These are phyloP conservation scores for Gymnothorax javanicus DNA, from an alignment of 2,797 vertebrate genomes.

Conservation along the genomic window DNA sequence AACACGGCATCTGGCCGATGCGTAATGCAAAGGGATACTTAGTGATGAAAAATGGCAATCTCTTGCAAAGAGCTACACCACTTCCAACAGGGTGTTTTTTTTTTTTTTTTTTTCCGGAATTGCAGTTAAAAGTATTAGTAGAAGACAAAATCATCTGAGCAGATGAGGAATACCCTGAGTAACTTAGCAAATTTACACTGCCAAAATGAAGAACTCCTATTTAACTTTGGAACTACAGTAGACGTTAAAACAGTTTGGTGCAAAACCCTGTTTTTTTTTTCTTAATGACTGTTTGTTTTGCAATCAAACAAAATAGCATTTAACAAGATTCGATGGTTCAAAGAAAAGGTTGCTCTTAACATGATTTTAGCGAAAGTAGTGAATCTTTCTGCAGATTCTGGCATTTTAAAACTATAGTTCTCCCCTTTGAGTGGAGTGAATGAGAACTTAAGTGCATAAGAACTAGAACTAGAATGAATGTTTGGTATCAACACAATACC, in stretches of 20 bases:
- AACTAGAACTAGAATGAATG: neutral
- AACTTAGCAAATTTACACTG: neutral
- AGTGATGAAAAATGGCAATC: neutral
- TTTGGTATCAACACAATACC: conserved; percentile 36
- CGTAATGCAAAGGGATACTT: neutral
- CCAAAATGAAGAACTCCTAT: neutral
- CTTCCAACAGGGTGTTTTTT: neutral
- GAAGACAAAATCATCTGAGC: neutral
- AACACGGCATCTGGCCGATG: neutral
- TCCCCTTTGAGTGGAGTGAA: neutral
- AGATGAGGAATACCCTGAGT: neutral
- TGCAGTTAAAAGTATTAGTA: neutral
- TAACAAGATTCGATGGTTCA: conserved; percentile 56
- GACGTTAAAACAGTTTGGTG: neutral
- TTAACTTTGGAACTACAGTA: neutral
- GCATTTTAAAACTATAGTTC: neutral
- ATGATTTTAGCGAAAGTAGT: conserved; percentile 43
- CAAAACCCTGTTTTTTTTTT: neutral
- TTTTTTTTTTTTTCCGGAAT: neutral
- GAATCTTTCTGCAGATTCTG: neutral
- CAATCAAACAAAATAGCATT: conserved; percentile 49
- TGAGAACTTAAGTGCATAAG: neutral
- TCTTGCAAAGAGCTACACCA: neutral
- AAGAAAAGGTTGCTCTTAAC: conserved; percentile 54
- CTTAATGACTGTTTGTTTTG: conserved; percentile 49